Evolutionary conservation across 37 sponge, comb jelly and placozoan genomes (phyloP).

Genomic region (Diacarnus erythraeanus): DNA sequence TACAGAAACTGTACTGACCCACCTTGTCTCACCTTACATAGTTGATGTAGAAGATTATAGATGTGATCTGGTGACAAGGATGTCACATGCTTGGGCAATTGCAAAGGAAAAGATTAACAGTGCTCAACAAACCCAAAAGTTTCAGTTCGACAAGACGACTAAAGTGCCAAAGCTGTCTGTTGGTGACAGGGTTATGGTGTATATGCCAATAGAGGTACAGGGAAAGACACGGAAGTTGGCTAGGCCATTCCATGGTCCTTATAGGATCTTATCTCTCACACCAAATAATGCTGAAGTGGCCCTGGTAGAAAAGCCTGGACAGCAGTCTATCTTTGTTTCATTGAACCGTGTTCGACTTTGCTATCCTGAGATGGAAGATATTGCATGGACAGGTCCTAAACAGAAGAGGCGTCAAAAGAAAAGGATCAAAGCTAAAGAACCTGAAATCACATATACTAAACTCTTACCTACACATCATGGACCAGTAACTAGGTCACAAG

Average conservation of each 20-base stretch:
- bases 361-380: not conserved
- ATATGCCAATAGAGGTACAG: conserved; percentile 25
- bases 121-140: conserved; percentile 19
- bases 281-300: conserved; percentile 38
- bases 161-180: not conserved
- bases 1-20: conserved; percentile 21
- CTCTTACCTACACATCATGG: too few species aligned
- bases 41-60: conserved; percentile 49
- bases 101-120: conserved; percentile 19
- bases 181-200: conserved; percentile 45
- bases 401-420: conserved; percentile 3
- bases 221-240: conserved; percentile 34
- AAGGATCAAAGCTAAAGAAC: not conserved
- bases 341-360: conserved; percentile 33
- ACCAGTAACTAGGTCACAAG: too few species aligned
- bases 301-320: conserved; percentile 6
- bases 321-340: conserved; percentile 9
- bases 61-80: conserved; percentile 2
- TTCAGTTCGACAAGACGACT: conserved; percentile 7
- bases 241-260: conserved; percentile 46
- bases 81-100: conserved; percentile 31
- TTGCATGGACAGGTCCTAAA: not conserved
- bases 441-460: not conserved
- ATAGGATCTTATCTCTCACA: conserved; percentile 17
- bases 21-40: conserved; percentile 2